Evolutionary conservation across 2,797 vertebrate species (phyloP).

Genomic region (Poeciliopsis presidionis): DNA sequence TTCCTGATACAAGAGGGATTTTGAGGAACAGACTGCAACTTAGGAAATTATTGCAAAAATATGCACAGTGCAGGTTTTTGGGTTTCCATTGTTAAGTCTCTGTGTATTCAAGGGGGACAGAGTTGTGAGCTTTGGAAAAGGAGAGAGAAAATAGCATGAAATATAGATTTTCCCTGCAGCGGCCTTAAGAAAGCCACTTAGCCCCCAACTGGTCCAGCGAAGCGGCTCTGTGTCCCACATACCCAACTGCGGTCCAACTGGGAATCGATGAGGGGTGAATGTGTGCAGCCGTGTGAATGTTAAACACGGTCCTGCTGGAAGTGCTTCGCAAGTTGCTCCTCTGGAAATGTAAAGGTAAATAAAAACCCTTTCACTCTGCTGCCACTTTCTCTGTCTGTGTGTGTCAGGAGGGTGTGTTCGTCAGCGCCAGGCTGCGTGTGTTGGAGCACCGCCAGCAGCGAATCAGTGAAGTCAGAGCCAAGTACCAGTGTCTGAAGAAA

Average conservation of each 20-base stretch:
- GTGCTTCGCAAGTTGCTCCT: slow-evolving; percentile 29
- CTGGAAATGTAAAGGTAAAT: slow-evolving; percentile 34
- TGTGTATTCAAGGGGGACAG: slow-evolving; percentile 46
- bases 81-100: slow-evolving; percentile 37
- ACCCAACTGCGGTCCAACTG: slow-evolving; percentile 30
- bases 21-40: slow-evolving; percentile 38
- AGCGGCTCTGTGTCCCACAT: slow-evolving; percentile 51
- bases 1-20: not conserved
- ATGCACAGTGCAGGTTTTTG: slow-evolving; percentile 37
- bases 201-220: slow-evolving; percentile 53
- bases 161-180: slow-evolving; percentile 66
- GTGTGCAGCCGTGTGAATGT: slow-evolving; percentile 35
- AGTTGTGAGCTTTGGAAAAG: slow-evolving; percentile 44
- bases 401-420: slow-evolving; percentile 85
- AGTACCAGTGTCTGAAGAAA: slow-evolving; percentile 95
- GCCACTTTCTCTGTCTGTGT: slow-evolving; percentile 24
- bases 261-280: slow-evolving; percentile 41
- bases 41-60: slow-evolving; percentile 45
- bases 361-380: slow-evolving; percentile 33
- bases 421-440: slow-evolving; percentile 90
- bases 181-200: slow-evolving; percentile 59
- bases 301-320: slow-evolving; percentile 32
- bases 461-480: slow-evolving; percentile 92
- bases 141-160: slow-evolving; percentile 58
- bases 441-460: slow-evolving; percentile 95